Percentiles rank a stretch among this genome's conserved stretches.
Conservation (phyloP, 2,797 vertebrate species). For the Ptychobarbus kaznakovi region DNA sequence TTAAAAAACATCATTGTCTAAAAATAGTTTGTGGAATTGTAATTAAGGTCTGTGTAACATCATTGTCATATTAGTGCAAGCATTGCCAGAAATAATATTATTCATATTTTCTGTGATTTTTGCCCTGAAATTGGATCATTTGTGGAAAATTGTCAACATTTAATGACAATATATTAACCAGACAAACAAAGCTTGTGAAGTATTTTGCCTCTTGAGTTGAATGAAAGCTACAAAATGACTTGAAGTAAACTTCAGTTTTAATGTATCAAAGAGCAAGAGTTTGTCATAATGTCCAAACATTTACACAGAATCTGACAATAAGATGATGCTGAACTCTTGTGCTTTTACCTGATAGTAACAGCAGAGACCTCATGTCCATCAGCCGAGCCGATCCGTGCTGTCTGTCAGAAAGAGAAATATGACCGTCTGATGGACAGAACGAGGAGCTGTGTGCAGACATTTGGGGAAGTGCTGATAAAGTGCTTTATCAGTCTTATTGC, state of each 20-base stretch:
- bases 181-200: background rate
- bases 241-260: background rate
- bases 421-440: background rate
- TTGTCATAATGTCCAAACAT: background rate
- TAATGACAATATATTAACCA: background rate
- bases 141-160: background rate
- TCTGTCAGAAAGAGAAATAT: background rate
- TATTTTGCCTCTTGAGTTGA: background rate
- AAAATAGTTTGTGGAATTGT: background rate
- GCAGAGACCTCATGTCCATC: constrained; percentile 27
- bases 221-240: background rate
- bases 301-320: background rate
- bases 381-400: background rate
- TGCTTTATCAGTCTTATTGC: background rate
- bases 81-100: background rate
- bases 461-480: background rate
- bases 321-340: background rate
- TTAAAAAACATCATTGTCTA: background rate
- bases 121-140: background rate
- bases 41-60: background rate
- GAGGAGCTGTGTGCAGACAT: background rate
- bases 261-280: background rate
- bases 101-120: background rate
- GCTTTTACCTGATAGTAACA: constrained; percentile 24
- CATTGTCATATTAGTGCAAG: background rate